Evolutionary conservation across 1,140 invertebrate species (phyloP).

Genomic region (Parapsyche elsis): DNA sequence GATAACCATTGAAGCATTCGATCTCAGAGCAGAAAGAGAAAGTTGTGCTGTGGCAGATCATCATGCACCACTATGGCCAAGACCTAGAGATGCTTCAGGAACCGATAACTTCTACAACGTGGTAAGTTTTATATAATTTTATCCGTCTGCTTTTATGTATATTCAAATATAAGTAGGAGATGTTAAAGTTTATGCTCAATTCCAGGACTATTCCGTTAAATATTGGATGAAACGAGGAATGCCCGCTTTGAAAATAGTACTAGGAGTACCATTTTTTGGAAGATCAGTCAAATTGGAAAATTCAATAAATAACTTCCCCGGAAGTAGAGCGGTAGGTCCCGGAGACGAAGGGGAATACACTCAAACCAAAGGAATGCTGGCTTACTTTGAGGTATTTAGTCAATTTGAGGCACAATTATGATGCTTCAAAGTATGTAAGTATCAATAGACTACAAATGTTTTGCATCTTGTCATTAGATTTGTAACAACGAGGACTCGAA

Average conservation of each 20-base stretch:
- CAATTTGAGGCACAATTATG: too few species aligned
- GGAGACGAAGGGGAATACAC: conserved; percentile 75
- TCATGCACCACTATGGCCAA: conserved; percentile 62
- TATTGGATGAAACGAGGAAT: conserved; percentile 64
- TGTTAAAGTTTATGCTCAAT: neutral
- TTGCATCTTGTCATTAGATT: conserved; percentile 69
- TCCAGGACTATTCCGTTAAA: conserved; percentile 65
- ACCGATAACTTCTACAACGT: conserved; percentile 58
- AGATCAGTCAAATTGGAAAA: conserved; percentile 71
- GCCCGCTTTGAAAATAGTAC: conserved; percentile 70
- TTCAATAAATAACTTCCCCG: conserved; percentile 64
- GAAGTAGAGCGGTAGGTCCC: conserved; percentile 66
- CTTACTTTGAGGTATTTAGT: conserved; percentile 71
- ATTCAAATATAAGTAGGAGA: neutral
- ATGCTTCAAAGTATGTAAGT: too few species aligned
- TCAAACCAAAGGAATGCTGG: conserved; percentile 71
- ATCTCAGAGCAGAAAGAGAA: conserved; percentile 62
- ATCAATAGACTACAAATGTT: too few species aligned
- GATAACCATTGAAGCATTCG: conserved; percentile 64
- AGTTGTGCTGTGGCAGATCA: conserved; percentile 61
- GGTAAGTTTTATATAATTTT: conserved; percentile 37
- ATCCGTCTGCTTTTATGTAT: too few species aligned
- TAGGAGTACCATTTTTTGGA: conserved; percentile 76
- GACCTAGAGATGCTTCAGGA: conserved; percentile 59
- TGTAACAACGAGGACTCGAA: conserved; percentile 74